A percentile compares a stretch with the other conserved stretches of the same genome.
These are phyloP conservation scores for Lepidothrix coronata DNA, from an alignment of 2,113 vertebrate genomes.

Conservation along the genomic window DNA sequence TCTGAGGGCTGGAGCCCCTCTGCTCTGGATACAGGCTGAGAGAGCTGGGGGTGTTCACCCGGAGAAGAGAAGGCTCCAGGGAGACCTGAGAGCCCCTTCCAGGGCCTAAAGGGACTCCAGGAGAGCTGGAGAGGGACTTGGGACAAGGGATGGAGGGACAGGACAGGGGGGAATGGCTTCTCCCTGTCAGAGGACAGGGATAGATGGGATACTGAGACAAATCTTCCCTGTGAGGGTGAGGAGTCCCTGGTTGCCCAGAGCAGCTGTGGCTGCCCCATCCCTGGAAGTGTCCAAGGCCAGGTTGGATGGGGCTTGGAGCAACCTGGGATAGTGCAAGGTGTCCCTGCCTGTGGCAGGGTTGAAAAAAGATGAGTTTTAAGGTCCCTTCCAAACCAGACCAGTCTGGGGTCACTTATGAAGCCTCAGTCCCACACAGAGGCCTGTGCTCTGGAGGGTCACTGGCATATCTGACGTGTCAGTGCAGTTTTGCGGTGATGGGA, in stretches of 20 bases:
- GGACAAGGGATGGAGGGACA: accelerated
- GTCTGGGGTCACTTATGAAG: background rate
- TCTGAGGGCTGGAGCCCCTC: background rate
- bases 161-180: accelerated
- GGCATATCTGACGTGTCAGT: accelerated
- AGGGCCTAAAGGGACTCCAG: accelerated
- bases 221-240: accelerated
- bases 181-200: accelerated
- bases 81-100: accelerated
- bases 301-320: accelerated
- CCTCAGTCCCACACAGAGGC: background rate
- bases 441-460: background rate
- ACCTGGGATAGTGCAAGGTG: accelerated
- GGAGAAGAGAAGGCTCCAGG: background rate
- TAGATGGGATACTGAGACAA: accelerated
- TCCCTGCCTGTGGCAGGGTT: background rate
- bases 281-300: background rate
- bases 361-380: background rate
- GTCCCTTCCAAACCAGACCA: background rate
- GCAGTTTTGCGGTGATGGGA: background rate
- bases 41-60: background rate
- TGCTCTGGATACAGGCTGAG: background rate
- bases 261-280: background rate
- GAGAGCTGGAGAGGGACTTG: background rate
- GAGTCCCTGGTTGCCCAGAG: background rate